These are phyloP conservation scores for Parelbella ahira DNA, from an alignment of 2,888 invertebrate species.

Conservation along the genomic window DNA sequence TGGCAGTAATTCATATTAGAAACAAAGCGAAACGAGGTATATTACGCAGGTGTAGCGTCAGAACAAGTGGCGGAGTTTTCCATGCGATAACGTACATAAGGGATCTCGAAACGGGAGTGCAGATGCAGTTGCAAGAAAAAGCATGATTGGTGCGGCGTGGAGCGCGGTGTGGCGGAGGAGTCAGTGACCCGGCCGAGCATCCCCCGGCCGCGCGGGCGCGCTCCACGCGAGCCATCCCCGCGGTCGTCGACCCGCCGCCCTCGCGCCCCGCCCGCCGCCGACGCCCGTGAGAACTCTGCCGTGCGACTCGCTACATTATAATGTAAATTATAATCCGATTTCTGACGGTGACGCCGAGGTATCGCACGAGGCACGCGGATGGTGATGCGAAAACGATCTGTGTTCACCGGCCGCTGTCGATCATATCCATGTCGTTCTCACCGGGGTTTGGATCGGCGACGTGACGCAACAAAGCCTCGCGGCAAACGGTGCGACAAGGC, in stretches of 20 bases:
- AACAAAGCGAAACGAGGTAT: too few species aligned
- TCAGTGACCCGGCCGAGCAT: constrained; percentile 34
- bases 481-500: too few species aligned
- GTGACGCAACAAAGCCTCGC: too few species aligned
- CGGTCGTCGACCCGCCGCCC: constrained; percentile 38
- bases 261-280: constrained; percentile 28
- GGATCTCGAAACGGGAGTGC: constrained; percentile 1
- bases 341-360: too few species aligned
- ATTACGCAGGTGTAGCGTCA: too few species aligned
- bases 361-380: constrained; percentile 27
- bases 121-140: constrained; percentile 1
- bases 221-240: constrained; percentile 27
- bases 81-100: too few species aligned
- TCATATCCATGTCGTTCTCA: too few species aligned
- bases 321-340: constrained; percentile 2
- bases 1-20: too few species aligned
- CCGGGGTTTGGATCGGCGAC: too few species aligned
- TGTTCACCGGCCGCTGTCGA: too few species aligned
- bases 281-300: constrained; percentile 17
- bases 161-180: constrained; percentile 24
- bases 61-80: too few species aligned
- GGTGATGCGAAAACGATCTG: too few species aligned
- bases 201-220: constrained; percentile 31
- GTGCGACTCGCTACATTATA: not conserved
- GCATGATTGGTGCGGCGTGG: constrained; percentile 19